phyloP scores from a whole-genome alignment of 2,113 vertebrate species.

The Tretioscincus oriximinensis region DNA sequence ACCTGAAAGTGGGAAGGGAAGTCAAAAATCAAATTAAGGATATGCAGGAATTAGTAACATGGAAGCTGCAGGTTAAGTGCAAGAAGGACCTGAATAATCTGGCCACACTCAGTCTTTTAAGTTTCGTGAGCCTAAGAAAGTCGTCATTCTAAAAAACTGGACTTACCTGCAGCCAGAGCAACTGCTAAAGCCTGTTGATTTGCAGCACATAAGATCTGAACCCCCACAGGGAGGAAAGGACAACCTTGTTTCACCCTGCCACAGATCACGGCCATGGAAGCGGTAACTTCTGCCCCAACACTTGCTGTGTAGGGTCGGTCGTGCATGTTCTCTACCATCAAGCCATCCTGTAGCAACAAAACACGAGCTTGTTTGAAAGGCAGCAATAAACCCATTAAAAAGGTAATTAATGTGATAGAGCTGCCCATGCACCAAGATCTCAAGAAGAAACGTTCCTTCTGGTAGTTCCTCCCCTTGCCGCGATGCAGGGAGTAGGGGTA shows the following conservation, averaged over 20 bases:
- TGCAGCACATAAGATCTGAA: constrained; percentile 81
- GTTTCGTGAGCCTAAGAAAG: too few relatives aligned
- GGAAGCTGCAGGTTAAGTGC: too few relatives aligned
- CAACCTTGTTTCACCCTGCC: constrained; percentile 69
- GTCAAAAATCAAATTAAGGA: too few relatives aligned
- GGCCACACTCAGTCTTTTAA: too few relatives aligned
- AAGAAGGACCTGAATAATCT: neutral
- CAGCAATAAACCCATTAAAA: neutral
- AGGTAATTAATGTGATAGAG: too few relatives aligned
- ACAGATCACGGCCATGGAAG: constrained; percentile 76
- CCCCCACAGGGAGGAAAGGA: constrained; percentile 73
- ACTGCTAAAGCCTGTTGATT: constrained; percentile 79
- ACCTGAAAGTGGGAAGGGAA: too few relatives aligned
- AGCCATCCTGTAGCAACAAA: constrained; percentile 72
- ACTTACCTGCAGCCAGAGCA: constrained; percentile 82
- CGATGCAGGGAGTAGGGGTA: too few relatives aligned
- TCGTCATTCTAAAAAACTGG: neutral
- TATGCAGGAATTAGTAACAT: too few relatives aligned
- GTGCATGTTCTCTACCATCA: constrained; percentile 90
- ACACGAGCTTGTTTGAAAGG: neutral
- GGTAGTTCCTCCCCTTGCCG: too few relatives aligned
- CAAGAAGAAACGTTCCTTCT: too few relatives aligned
- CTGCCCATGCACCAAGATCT: too few relatives aligned
- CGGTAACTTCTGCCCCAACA: constrained; percentile 79
- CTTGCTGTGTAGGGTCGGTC: constrained; percentile 78